phyloP scores from a whole-genome alignment of 2,888 invertebrate species.

The Drymonia ruficornis region DNA sequence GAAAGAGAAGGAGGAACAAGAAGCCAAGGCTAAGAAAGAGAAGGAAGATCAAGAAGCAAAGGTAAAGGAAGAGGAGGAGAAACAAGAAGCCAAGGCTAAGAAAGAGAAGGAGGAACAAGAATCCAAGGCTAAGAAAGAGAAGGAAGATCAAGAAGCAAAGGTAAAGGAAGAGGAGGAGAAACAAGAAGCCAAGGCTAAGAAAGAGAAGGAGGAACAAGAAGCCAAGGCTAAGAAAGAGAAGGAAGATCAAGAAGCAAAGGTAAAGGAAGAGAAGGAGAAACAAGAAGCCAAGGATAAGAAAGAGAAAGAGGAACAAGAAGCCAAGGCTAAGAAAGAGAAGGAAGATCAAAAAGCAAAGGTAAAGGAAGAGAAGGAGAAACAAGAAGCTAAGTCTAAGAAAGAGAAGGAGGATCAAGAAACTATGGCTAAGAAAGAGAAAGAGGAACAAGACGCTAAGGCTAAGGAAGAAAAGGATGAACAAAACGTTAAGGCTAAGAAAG shows the following conservation, averaged over 20 bases:
- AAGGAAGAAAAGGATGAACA: slow-evolving; percentile 15
- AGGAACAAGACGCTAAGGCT: slow-evolving; percentile 21
- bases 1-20: slow-evolving; percentile 4
- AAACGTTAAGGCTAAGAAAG: slow-evolving; percentile 21
- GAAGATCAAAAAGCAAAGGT: slow-evolving; percentile 6
- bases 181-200: not conserved
- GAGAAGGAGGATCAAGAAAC: slow-evolving; percentile 13
- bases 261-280: not conserved
- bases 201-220: not conserved
- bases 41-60: not conserved
- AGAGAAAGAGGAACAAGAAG: slow-evolving; percentile 12
- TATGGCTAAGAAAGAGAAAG: slow-evolving; percentile 10
- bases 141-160: not conserved
- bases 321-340: slow-evolving; percentile 10
- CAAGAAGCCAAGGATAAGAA: slow-evolving; percentile 7
- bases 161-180: slow-evolving; percentile 6
- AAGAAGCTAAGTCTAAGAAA: slow-evolving; percentile 12
- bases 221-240: slow-evolving; percentile 4
- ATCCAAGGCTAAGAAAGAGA: not conserved
- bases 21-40: not conserved
- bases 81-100: not conserved
- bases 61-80: not conserved
- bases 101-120: slow-evolving; percentile 16
- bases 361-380: slow-evolving; percentile 11
- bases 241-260: slow-evolving; percentile 11